Evolutionary conservation across 1,140 invertebrate species (phyloP), one percentile per base, ranked within the genome.

Genomic region (Polypedilum vanderplanki): DNA sequence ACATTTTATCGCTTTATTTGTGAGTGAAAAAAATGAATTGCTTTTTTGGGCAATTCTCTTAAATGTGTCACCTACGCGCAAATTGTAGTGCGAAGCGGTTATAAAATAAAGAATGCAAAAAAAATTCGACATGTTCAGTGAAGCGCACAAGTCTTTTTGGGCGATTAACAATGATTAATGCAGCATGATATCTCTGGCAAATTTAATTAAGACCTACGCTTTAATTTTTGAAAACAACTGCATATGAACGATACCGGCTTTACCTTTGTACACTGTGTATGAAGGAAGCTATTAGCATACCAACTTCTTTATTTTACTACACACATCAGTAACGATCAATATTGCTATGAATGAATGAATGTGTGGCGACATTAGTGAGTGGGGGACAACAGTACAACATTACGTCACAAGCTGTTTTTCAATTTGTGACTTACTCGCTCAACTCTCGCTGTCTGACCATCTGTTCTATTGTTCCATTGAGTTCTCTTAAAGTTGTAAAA

Each of bases 241-340:
- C 17, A 70, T 18, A 17, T 70, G 18, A 70, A 70, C 18, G 65
- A 20, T 70, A 22, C 65, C 65, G 65, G 65, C 65, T 20, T 18
- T 22, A 70, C 9, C 20, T 57, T 8, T 22, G n/a, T 15, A 12
- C 46, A 15, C 12, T 12, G 46, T n/a, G 18, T 70, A 70, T 70
- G 65, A 70, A 70, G 65, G 65, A 70, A 70, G 65, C 65, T 70
- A 70, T 70, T 70, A 70, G 65, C 65, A 70, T 70, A 70, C 65
- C 65, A 70, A 70, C 15, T 20, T 17, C n/a, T 15, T 57, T 57
- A 57, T 15, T 57, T 67, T 17, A 18, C 65, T 20, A 22, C 9
- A 70, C 10, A 57, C 20, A 20, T 22, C 18, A 9, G 18, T 22
- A 22, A 18, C 65, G 18, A 18, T 20, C 65, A 70, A 18, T 9